Base-by-base conservation (phyloP, 2,888 invertebrate genomes). In the Drosophila austrosaltans region DNA sequence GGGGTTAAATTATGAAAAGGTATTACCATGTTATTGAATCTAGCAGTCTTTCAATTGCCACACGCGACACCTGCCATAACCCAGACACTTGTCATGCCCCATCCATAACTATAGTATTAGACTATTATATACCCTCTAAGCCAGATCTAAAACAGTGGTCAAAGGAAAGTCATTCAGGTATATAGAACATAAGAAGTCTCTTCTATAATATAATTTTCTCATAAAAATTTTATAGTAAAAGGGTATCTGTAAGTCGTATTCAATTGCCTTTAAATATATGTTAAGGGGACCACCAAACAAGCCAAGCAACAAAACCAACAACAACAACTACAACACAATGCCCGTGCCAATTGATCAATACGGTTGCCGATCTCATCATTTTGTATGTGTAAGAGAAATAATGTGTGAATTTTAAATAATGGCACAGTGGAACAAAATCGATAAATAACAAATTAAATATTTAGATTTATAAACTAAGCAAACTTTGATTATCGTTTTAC, bases 281-380 rank as follows among this genome's bases (percentile, higher is more conserved):
- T 36, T 32, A 16, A 36, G 36, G 70, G 66, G 53, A 79, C 54
- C 69, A 58, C 63, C 63, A 44, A 53, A 64, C 62, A 53, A 53
- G 60, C 16, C 8, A 22, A 64, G 40, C 39, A 62, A 56, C 61
- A 67, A 57, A 64, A 30, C 70, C 67, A 70, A 73, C 70, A 30
- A 73, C 67, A 70, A 73, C 70, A 66, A 20, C 48, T 22, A 22
- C 48, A 48, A 70, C 63, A 69, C 77, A 78, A 76, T 70, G 66
- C 39, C 71, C 63, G 58, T 68, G 79, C 79, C 77, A 67, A 78
- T 78, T 77, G 77, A 77, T 70, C 77, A 66, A 58, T 53, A 53
- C 64, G 61, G 66, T 53, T 40, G 63, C 5, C 60, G 69, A 62
- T 48, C 48, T 44, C 44, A 60, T 30, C 42, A 44, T 16, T 28